Evolutionary conservation across 1,140 invertebrate species (phyloP), one percentile per base, ranked within the genome.

Genomic region (Bombus pascuorum): DNA sequence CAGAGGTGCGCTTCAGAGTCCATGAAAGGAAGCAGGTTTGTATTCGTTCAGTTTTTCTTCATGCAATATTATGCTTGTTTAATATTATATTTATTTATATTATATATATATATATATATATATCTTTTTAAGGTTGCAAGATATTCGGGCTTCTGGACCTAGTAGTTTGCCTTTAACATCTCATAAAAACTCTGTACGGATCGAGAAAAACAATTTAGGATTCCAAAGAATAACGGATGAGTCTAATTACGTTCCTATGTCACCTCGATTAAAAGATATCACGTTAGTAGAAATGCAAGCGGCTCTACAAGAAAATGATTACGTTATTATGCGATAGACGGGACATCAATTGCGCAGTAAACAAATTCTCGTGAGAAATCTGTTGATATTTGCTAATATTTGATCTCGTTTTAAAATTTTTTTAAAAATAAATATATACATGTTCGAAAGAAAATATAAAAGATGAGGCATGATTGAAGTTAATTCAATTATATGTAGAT

Each of bases 171-270:
- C 93, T 37, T 86, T 79, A 42, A 91, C 91, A 37, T 92, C 93
- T 53, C 76, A 15, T 37, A 66, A 1, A 47, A 92, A 86, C 44
- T 91, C 92, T 37, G 86, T 91, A 28, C 6, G 90, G 92, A 62
- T 74, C 74, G 5, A 93, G 90, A 39, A 89, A 92, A 53, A 90
- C 90, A 12, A 86, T 87, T 44, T 92, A 92, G 25, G 89, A 93
- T 15, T 42, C 0, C 77, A 57, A 2, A 77, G 83, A 72, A 68
- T 76, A 1, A 65, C 88, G 5, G 93, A 94, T 18, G 90, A 92
- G 65, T 94, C 93, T 6, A 94, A 94, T 81, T 95, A 95, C 59
- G 93, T 95, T 68, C 91, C 93, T 3, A 95, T 95, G 94, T 94
- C 93, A 25, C 94, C 94, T 2, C 89, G 94, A 81, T 77, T 93